These are phyloP conservation scores for Seriola quinqueradiata DNA, from an alignment of 2,113 vertebrate species.

Conservation along the genomic window DNA sequence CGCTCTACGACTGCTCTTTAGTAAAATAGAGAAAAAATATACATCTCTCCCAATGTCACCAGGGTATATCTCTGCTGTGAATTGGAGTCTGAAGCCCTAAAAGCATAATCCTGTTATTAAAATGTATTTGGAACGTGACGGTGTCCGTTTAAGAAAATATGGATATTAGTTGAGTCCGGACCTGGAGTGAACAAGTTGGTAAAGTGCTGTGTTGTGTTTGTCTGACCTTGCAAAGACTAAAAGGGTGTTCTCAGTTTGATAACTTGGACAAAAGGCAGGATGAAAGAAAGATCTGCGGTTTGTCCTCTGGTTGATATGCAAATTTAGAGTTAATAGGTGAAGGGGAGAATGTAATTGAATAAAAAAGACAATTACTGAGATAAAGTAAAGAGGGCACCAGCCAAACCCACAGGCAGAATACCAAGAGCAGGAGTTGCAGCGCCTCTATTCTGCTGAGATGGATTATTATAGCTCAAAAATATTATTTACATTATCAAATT, in stretches of 20 bases:
- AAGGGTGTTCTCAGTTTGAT: conserved; percentile 24
- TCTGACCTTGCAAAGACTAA: conserved; percentile 38
- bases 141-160: conserved; percentile 16
- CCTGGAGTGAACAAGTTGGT: conserved; percentile 6
- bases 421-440: neutral
- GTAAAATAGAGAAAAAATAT: conserved; percentile 26
- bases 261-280: conserved; percentile 17
- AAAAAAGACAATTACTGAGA: conserved; percentile 48
- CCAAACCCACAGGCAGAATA: neutral
- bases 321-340: conserved; percentile 34
- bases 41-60: conserved; percentile 7
- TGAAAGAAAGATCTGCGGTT: conserved; percentile 14
- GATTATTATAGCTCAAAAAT: neutral
- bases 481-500: conserved; percentile 26
- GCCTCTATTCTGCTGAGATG: neutral
- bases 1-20: conserved; percentile 11
- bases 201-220: conserved; percentile 44
- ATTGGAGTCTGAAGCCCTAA: conserved; percentile 43
- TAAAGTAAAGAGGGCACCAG: conserved; percentile 12
- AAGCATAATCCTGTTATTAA: conserved; percentile 60
- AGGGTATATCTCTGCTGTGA: conserved; percentile 1
- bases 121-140: neutral
- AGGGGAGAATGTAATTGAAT: conserved; percentile 42
- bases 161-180: conserved; percentile 38
- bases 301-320: conserved; percentile 26